phyloP scores from a whole-genome alignment of 2,113 vertebrate genomes.

The Colius striatus region DNA sequence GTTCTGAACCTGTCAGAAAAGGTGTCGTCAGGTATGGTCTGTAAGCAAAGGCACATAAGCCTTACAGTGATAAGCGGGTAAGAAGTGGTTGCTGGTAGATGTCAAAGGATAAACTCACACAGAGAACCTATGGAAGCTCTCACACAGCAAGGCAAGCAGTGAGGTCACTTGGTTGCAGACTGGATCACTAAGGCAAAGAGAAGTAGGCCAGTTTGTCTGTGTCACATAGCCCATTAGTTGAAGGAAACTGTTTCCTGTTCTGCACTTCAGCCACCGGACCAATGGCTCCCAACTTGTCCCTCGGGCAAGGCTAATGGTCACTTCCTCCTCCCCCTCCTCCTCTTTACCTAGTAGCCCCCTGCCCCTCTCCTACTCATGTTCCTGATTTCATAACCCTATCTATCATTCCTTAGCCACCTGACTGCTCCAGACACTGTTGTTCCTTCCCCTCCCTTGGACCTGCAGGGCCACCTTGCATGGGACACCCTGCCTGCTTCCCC shows the following conservation, averaged over 20 bases:
- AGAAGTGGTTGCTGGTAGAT: not conserved
- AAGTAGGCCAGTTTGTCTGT: slow-evolving; percentile 40
- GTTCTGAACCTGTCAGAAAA: not conserved
- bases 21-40: accelerated
- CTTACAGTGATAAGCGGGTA: accelerated
- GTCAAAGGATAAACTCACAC: not conserved
- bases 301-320: not conserved
- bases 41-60: not conserved
- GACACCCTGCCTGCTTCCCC: not conserved
- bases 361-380: not conserved
- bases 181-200: slow-evolving; percentile 29
- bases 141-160: not conserved
- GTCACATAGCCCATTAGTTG: not conserved
- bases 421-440: not conserved
- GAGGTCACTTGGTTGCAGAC: not conserved
- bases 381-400: not conserved
- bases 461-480: accelerated
- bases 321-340: slow-evolving; percentile 40
- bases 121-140: not conserved
- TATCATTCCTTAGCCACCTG: not conserved
- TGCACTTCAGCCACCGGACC: not conserved
- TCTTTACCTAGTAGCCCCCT: slow-evolving; percentile 4
- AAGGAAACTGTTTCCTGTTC: slow-evolving; percentile 23
- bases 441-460: not conserved
- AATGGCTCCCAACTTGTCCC: not conserved